phyloP scores from a whole-genome alignment of 1,140 invertebrate genomes.

The Trichonephila inaurata region DNA sequence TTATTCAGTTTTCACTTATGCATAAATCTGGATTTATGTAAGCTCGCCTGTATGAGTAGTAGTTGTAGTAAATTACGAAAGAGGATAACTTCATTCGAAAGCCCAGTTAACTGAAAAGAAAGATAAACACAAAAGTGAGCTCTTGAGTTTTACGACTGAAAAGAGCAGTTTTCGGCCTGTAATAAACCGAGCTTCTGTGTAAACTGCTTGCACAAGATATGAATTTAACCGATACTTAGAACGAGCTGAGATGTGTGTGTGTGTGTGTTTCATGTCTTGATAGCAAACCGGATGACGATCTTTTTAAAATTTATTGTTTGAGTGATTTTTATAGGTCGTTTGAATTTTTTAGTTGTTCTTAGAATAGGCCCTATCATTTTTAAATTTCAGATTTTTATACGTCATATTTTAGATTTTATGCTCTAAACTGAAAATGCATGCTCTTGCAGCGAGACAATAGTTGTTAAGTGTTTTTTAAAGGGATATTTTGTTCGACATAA shows the following conservation, averaged over 20 bases:
- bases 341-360: not conserved
- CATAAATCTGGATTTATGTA: constrained; percentile 70
- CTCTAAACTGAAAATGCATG: not conserved
- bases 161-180: constrained; percentile 44
- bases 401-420: constrained; percentile 5
- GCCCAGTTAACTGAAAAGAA: constrained; percentile 4
- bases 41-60: not conserved
- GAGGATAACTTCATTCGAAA: not conserved
- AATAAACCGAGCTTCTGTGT: constrained; percentile 64
- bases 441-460: no score
- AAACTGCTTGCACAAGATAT: constrained; percentile 64
- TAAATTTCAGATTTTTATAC: constrained; percentile 10
- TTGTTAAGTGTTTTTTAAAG: no score
- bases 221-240: constrained; percentile 49
- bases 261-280: not conserved
- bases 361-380: not conserved
- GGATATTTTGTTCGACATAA: no score
- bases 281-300: not conserved
- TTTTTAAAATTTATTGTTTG: constrained; percentile 9
- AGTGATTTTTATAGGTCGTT: not conserved
- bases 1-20: constrained; percentile 35
- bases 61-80: constrained; percentile 47
- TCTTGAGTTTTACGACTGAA: constrained; percentile 52
- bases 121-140: constrained; percentile 53
- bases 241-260: not conserved